Percentiles rank a stretch among this genome's conserved stretches.
These are phyloP conservation scores for Rhimphoctona megacephalus DNA, from an alignment of 2,888 invertebrate species.

Conservation along the genomic window DNA sequence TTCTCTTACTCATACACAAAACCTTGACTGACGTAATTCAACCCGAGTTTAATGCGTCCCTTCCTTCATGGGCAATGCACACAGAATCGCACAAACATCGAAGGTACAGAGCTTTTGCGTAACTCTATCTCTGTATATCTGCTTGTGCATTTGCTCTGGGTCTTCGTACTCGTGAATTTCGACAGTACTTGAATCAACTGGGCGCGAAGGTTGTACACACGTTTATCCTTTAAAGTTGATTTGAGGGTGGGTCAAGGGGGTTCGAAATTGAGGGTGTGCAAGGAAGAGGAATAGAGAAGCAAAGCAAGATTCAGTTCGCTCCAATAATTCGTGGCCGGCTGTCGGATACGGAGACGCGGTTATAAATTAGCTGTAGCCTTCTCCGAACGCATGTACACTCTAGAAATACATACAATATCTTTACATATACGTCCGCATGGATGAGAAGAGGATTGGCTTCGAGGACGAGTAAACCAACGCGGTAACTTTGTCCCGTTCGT, in stretches of 20 bases:
- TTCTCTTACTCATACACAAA: neutral
- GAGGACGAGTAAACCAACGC: slow-evolving; percentile 46
- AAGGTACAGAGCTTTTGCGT: neutral
- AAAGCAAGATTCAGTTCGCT: slow-evolving; percentile 67
- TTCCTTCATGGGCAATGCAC: slow-evolving; percentile 1
- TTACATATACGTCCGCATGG: neutral
- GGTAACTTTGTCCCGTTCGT: slow-evolving; percentile 69
- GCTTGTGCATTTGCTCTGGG: slow-evolving; percentile 29
- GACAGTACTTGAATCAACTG: slow-evolving; percentile 26
- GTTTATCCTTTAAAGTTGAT: neutral
- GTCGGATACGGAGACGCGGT: slow-evolving; percentile 73
- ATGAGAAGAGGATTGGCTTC: slow-evolving; percentile 15
- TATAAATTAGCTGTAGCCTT: slow-evolving; percentile 77
- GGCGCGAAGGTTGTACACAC: slow-evolving; percentile 16
- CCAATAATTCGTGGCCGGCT: slow-evolving; percentile 75
- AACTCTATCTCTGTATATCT: neutral
- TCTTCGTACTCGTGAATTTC: slow-evolving; percentile 42
- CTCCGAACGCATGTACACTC: slow-evolving; percentile 23
- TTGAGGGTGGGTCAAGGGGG: slow-evolving; percentile 1
- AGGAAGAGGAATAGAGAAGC: slow-evolving; percentile 63
- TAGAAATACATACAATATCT: slow-evolving; percentile 34
- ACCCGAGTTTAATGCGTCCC: slow-evolving; percentile 22
- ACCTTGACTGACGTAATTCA: slow-evolving; percentile 17
- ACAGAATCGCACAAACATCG: slow-evolving; percentile 11
- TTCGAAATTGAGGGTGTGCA: neutral